Conservation (phyloP, 2,113 vertebrate species). For the Toxotes chatareus region DNA sequence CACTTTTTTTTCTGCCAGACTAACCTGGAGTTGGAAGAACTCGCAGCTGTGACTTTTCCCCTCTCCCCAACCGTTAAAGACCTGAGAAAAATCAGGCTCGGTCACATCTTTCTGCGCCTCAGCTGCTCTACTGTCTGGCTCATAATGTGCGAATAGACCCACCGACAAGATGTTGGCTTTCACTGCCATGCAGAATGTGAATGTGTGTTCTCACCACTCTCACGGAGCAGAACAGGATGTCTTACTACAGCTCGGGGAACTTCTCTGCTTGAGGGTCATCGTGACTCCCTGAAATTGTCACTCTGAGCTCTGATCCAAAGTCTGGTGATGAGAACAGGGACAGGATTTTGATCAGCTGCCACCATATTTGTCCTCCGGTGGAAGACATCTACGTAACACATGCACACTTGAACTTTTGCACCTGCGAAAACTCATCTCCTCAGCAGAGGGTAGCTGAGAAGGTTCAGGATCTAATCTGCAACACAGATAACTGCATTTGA, state of each 20-base stretch:
- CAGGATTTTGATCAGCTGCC: slow-evolving; percentile 47
- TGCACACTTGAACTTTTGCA: slow-evolving; percentile 23
- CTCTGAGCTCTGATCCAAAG: slow-evolving; percentile 12
- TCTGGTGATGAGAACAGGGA: slow-evolving; percentile 23
- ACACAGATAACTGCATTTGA: not conserved
- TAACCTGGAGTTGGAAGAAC: slow-evolving; percentile 47
- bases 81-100: slow-evolving; percentile 32
- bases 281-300: slow-evolving; percentile 3
- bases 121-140: slow-evolving; percentile 53
- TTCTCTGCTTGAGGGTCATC: slow-evolving; percentile 53
- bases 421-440: slow-evolving; percentile 24
- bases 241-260: slow-evolving; percentile 50
- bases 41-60: slow-evolving; percentile 57
- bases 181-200: not conserved
- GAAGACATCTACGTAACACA: slow-evolving; percentile 6
- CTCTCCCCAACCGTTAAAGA: slow-evolving; percentile 29
- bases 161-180: slow-evolving; percentile 51
- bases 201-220: slow-evolving; percentile 48
- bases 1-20: slow-evolving; percentile 29
- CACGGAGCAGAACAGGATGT: slow-evolving; percentile 57
- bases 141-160: slow-evolving; percentile 43
- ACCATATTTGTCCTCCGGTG: slow-evolving; percentile 18
- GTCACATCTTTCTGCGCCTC: slow-evolving; percentile 44
- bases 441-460: slow-evolving; percentile 21
- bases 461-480: not conserved